Percentiles rank a stretch among this genome's conserved stretches.
Evolutionary conservation across 2,888 invertebrate species (phyloP).

Genomic region (Meteorus cinctellus): DNA sequence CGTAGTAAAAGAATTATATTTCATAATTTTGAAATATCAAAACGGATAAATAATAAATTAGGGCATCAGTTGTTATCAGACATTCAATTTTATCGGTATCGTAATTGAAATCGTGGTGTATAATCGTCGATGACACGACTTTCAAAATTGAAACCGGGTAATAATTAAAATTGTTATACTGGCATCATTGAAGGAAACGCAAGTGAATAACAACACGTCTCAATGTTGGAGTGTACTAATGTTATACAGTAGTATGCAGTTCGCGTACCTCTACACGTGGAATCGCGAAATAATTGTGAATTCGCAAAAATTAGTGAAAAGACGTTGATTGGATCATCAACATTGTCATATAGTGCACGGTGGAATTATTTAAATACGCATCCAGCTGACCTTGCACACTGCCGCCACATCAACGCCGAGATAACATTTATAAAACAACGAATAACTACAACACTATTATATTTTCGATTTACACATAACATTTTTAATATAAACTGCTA

Average conservation of each 20-base stretch:
- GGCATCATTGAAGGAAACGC: constrained; percentile 61
- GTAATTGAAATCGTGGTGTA: background rate
- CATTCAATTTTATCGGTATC: background rate
- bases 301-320: constrained; percentile 93
- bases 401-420: constrained; percentile 46
- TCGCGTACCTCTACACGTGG: constrained; percentile 93
- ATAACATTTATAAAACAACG: constrained; percentile 32
- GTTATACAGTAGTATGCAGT: constrained; percentile 78
- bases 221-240: constrained; percentile 73
- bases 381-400: constrained; percentile 51
- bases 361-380: constrained; percentile 31
- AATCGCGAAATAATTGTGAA: constrained; percentile 94
- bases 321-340: constrained; percentile 81
- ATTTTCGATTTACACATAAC: constrained; percentile 15
- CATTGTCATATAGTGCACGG: background rate
- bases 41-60: background rate
- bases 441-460: constrained; percentile 14
- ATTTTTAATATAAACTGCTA: constrained; percentile 20
- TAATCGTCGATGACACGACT: background rate
- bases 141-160: background rate
- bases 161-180: constrained; percentile 56
- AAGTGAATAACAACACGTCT: constrained; percentile 63
- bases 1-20: background rate
- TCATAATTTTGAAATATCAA: background rate
- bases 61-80: background rate